Conservation (phyloP, 2,888 invertebrate species). For the Nowickia ferox region DNA sequence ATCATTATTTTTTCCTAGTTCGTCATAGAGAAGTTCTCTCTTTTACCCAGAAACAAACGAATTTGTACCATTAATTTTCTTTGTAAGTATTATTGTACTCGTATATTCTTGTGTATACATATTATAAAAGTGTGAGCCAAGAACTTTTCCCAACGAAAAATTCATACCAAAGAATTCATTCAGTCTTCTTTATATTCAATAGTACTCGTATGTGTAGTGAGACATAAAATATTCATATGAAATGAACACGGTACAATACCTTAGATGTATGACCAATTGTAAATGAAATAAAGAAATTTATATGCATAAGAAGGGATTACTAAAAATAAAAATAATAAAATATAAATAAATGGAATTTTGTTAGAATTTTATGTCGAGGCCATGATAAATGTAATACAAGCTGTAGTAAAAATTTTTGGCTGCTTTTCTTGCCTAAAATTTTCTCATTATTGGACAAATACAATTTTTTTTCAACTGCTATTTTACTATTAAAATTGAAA, state of each 20-base stretch:
- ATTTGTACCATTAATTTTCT: not conserved
- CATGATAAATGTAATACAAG: not conserved
- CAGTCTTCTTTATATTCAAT: no score
- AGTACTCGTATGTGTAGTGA: slow-evolving; percentile 27
- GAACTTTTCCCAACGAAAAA: slow-evolving; percentile 37
- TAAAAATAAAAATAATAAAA: slow-evolving; percentile 10
- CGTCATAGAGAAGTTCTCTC: not conserved
- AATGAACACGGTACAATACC: slow-evolving; percentile 49
- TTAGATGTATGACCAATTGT: slow-evolving; percentile 65
- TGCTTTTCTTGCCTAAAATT: no score
- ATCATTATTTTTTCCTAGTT: not conserved
- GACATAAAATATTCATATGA: slow-evolving; percentile 66
- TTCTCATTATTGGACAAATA: no score
- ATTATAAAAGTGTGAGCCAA: not conserved
- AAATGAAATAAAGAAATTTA: slow-evolving; percentile 35
- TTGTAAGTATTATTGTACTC: not conserved
- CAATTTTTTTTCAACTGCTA: no score
- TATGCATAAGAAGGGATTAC: slow-evolving; percentile 10
- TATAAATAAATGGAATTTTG: slow-evolving; percentile 29
- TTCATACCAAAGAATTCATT: not conserved
- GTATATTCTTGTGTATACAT: no score
- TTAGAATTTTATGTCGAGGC: not conserved
- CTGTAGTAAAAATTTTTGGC: not conserved
- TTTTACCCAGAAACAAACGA: not conserved
- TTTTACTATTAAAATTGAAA: no score